These are phyloP conservation scores for Eurosta solidaginis DNA, from an alignment of 1,140 invertebrate species.

Conservation along the genomic window DNA sequence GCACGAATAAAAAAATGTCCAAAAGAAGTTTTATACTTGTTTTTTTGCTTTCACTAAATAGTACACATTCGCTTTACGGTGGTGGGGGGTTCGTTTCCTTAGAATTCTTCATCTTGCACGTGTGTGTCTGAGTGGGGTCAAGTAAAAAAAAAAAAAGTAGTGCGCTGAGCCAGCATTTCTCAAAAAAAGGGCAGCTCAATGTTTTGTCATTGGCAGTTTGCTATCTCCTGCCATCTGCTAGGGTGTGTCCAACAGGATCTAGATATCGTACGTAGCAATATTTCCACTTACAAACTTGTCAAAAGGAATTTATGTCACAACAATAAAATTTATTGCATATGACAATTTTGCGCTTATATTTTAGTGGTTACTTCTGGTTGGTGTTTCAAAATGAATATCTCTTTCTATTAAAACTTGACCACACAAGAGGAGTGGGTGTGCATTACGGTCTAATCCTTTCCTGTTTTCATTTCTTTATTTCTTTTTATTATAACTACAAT, in stretches of 20 bases:
- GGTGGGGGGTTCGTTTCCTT: too few species aligned
- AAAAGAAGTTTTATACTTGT: background rate
- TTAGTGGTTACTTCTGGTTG: background rate
- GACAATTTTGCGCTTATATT: background rate
- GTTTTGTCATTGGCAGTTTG: background rate
- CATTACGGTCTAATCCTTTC: background rate
- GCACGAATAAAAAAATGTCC: background rate
- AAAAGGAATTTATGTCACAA: slow-evolving; percentile 22
- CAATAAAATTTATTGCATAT: slow-evolving; percentile 26
- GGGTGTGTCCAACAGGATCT: background rate
- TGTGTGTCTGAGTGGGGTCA: background rate
- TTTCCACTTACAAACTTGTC: slow-evolving; percentile 8
- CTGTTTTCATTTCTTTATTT: background rate
- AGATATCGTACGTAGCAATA: background rate
- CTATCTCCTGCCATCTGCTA: background rate
- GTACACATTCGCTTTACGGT: background rate
- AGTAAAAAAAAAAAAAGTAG: background rate
- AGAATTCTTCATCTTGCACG: background rate
- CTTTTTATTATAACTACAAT: slow-evolving; percentile 12
- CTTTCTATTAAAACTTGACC: background rate
- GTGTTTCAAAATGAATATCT: background rate
- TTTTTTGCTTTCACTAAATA: background rate
- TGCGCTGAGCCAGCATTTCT: slow-evolving; percentile 3
- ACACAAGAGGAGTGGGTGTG: background rate
- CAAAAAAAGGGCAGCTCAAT: background rate